A percentile compares a stretch with the other conserved stretches of the same genome.
phyloP scores from a whole-genome alignment of 2,888 invertebrate species.

The Amphipoea oculea region DNA sequence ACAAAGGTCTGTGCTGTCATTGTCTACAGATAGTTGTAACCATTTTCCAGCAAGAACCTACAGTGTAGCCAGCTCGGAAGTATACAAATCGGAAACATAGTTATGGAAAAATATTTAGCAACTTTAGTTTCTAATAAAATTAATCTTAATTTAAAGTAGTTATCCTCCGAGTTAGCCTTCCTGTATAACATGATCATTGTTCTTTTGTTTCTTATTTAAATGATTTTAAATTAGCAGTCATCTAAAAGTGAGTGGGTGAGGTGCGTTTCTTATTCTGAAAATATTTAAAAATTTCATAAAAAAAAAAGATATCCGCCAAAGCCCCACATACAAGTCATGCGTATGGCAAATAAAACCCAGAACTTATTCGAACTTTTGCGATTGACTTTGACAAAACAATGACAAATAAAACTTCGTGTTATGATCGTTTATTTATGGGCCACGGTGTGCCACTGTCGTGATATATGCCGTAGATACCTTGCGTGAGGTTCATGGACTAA shows the following conservation, averaged over 20 bases:
- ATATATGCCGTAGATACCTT: conserved; percentile 9
- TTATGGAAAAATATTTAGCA: no score
- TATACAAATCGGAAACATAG: not conserved
- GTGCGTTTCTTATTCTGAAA: not conserved
- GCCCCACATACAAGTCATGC: not conserved
- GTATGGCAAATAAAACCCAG: conserved; percentile 22
- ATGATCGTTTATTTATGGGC: conserved; percentile 48
- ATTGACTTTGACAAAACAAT: conserved; percentile 56
- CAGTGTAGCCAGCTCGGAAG: not conserved
- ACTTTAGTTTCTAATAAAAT: not conserved
- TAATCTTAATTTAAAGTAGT: not conserved
- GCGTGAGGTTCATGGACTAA: conserved; percentile 25
- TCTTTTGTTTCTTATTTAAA: not conserved
- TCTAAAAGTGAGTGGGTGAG: not conserved
- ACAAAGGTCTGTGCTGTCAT: not conserved
- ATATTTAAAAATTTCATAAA: not conserved
- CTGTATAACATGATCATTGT: no score
- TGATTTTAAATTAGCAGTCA: not conserved
- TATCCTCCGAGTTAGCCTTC: not conserved
- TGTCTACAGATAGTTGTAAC: not conserved
- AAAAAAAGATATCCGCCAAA: not conserved
- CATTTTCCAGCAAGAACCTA: not conserved
- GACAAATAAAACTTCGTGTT: conserved; percentile 41
- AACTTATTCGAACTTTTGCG: conserved; percentile 34
- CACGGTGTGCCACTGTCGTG: not conserved